Evolutionary conservation across 1,140 invertebrate species (phyloP).

Genomic region (Drosophila novamexicana): DNA sequence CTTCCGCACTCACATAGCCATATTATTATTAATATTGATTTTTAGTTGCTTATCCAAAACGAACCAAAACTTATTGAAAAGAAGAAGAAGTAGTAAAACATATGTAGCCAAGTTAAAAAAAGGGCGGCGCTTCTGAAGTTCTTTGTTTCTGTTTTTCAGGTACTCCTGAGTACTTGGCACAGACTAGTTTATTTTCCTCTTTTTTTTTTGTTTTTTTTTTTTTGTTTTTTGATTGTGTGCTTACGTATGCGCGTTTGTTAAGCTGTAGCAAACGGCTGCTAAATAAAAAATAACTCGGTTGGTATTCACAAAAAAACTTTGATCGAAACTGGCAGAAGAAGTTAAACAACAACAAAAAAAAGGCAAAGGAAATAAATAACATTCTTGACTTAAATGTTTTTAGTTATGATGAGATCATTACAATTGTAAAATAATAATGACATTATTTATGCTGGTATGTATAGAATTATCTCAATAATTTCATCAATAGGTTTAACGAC

Average conservation of each 20-base stretch:
- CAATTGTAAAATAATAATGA: slow-evolving; percentile 9
- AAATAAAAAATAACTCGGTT: not conserved
- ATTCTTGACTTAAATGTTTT: not conserved
- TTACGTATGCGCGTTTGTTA: slow-evolving; percentile 70
- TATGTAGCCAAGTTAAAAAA: slow-evolving; percentile 15
- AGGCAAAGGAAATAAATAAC: not conserved
- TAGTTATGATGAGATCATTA: slow-evolving; percentile 6
- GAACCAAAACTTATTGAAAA: slow-evolving; percentile 14
- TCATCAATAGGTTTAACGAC: slow-evolving; percentile 48
- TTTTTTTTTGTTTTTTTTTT: slow-evolving; percentile 47
- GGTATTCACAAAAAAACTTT: slow-evolving; percentile 8
- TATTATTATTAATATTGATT: slow-evolving; percentile 13
- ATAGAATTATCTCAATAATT: slow-evolving; percentile 28
- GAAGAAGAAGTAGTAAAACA: slow-evolving; percentile 10
- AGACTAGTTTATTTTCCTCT: slow-evolving; percentile 4
- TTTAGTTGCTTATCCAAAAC: slow-evolving; percentile 27
- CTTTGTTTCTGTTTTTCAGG: slow-evolving; percentile 3
- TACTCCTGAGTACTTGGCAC: not conserved
- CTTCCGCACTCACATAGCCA: slow-evolving; percentile 33
- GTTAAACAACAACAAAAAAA: slow-evolving; percentile 5
- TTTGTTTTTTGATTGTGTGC: slow-evolving; percentile 54
- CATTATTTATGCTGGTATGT: slow-evolving; percentile 31
- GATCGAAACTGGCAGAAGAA: slow-evolving; percentile 22
- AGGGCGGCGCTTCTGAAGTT: not conserved
- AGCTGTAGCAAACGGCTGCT: slow-evolving; percentile 27